phyloP scores from a whole-genome alignment of 2,888 invertebrate genomes.

The Notodonta dromedarius region DNA sequence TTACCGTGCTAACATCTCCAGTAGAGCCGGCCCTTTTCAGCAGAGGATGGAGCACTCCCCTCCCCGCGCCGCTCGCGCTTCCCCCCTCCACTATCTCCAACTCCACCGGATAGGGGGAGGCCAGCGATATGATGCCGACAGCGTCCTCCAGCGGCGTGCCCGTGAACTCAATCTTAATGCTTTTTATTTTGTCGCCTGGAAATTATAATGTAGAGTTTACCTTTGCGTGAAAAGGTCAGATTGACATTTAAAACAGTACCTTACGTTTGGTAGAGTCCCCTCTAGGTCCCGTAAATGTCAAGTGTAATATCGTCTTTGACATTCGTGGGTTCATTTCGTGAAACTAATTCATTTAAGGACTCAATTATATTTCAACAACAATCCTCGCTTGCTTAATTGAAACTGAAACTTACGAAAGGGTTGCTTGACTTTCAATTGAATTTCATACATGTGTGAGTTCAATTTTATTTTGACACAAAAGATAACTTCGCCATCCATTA shows the following conservation, averaged over 20 bases:
- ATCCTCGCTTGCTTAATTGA: too few species aligned
- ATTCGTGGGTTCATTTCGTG: background rate
- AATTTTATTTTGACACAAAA: too few species aligned
- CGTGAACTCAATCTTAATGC: slow-evolving; percentile 93
- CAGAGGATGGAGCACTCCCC: slow-evolving; percentile 89
- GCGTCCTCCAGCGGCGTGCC: slow-evolving; percentile 97
- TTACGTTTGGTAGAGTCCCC: background rate
- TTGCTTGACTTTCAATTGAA: too few species aligned
- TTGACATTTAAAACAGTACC: background rate
- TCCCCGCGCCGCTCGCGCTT: slow-evolving; percentile 69
- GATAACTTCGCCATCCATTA: slow-evolving; percentile 52
- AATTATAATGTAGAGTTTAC: slow-evolving; percentile 15
- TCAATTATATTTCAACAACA: too few species aligned
- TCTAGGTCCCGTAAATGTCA: background rate
- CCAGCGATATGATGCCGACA: slow-evolving; percentile 93
- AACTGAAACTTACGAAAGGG: too few species aligned
- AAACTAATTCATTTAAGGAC: background rate
- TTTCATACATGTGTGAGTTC: too few species aligned
- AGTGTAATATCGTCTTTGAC: slow-evolving; percentile 1
- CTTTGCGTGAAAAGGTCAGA: background rate
- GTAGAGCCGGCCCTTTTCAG: slow-evolving; percentile 91
- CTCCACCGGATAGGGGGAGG: slow-evolving; percentile 95
- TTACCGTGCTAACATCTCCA: slow-evolving; percentile 88
- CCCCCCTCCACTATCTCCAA: slow-evolving; percentile 87
- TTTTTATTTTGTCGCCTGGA: slow-evolving; percentile 94